Evolutionary conservation across 2,797 vertebrate species (phyloP).

Genomic region (Otolemur crassicaudatus): DNA sequence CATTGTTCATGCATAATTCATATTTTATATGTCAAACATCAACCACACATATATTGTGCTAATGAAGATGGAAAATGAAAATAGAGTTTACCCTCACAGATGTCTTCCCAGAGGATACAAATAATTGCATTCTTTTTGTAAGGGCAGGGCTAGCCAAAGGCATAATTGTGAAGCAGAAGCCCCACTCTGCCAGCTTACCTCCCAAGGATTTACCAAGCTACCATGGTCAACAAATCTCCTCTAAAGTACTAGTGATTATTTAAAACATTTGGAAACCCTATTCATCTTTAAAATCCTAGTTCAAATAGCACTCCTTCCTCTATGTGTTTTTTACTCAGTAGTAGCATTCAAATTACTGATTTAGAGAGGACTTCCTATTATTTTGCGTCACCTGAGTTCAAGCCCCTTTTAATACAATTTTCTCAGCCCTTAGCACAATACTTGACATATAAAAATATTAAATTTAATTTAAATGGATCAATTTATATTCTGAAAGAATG

Average conservation of each 20-base stretch:
- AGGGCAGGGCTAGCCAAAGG: background rate
- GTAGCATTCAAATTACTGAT: background rate
- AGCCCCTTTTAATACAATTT: background rate
- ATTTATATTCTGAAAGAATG: slow-evolving; percentile 28
- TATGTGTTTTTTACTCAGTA: background rate
- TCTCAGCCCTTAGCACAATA: background rate
- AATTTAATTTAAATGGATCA: background rate
- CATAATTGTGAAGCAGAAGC: background rate
- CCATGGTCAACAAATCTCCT: background rate
- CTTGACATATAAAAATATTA: background rate
- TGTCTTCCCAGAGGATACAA: slow-evolving; percentile 9
- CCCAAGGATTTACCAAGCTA: background rate
- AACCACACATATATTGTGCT: slow-evolving; percentile 66
- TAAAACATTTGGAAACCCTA: slow-evolving; percentile 16
- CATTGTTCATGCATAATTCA: slow-evolving; percentile 79
- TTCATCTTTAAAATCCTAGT: background rate
- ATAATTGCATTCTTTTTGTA: slow-evolving; percentile 50
- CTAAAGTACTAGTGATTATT: background rate
- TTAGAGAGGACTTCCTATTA: background rate
- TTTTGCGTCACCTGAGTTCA: background rate
- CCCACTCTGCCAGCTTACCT: background rate
- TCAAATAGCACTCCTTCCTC: background rate
- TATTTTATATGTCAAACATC: slow-evolving; percentile 70
- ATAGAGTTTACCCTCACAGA: slow-evolving; percentile 47
- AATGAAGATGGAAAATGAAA: slow-evolving; percentile 75